Base-by-base conservation (phyloP, 2,113 vertebrate species). In the Myxocyprinus asiaticus region DNA sequence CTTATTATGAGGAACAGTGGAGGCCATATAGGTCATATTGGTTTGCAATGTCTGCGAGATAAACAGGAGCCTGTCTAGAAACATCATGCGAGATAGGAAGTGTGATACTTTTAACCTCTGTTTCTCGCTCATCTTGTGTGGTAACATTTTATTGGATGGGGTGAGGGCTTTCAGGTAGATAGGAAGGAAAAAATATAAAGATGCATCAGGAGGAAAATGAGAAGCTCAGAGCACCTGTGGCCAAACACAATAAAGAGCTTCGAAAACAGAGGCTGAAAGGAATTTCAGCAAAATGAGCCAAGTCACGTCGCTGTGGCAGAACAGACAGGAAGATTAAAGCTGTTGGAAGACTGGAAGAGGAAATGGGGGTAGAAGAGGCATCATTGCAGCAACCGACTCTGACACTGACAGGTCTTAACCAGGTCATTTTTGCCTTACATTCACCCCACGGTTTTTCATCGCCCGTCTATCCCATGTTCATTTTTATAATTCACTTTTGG, bases 201-300 rank as follows among this genome's bases (percentile, higher is more conserved):
- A 55, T 22, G 64, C 9, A 67, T 5, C 8, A 59, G 22, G 51
- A 9, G 8, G 15, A 17, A 59, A 67, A 76, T 33, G 11, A 81
- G 77, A 75, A 77, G 67, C 83, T 89, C 86, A 85, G 89, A 92
- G 89, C 92, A 93, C 91, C 91, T 93, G 90, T 87, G 90, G 88
- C 79, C 85, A 88, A 90, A 90, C 88, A 91, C 92, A 93, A 93
- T 89, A 87, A 85, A 56, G 0, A 8, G 84, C 86, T 91, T 86
- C 83, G 80, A 90, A 92, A 93, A 92, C 87, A 90, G 84, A 59
- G 72, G 82, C 63, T 9, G 67, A 64, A 63, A 91, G 91, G 92
- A 92, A 91, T 93, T 90, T 91, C 74, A 82, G 78, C 43, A 68
- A 89, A 92, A 88, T 85, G 91, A 85, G 91, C 91, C 90, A 90